These are phyloP conservation scores for Acanthoscelides obtectus DNA, from an alignment of 2,888 invertebrate species.

Conservation along the genomic window DNA sequence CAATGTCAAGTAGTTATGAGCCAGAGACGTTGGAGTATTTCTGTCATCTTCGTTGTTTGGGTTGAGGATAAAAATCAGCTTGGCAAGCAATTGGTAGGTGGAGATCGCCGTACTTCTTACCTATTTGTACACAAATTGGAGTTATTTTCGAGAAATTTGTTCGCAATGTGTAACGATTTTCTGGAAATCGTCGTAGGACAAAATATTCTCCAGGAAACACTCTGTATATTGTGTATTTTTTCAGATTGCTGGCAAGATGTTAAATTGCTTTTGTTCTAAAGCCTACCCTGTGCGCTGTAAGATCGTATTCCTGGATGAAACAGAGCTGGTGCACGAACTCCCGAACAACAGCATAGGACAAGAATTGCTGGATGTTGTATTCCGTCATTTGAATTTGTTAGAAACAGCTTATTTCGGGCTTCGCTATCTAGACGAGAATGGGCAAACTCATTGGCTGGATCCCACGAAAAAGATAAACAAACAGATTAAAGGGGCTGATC, in stretches of 20 bases:
- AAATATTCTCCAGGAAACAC: no score
- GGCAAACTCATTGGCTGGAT: slow-evolving; percentile 97
- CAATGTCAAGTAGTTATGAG: no score
- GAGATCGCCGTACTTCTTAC: no score
- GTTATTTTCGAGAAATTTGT: no score
- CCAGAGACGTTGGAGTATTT: no score
- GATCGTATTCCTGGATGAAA: slow-evolving; percentile 84
- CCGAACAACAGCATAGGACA: slow-evolving; percentile 90
- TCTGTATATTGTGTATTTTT: not conserved
- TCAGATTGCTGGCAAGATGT: slow-evolving; percentile 16
- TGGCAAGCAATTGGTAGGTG: no score
- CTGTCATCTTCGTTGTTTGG: no score
- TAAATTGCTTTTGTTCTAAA: slow-evolving; percentile 47
- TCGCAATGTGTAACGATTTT: no score
- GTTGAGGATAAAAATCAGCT: no score
- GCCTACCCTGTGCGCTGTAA: slow-evolving; percentile 56
- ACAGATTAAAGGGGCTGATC: slow-evolving; percentile 68
- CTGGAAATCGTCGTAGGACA: no score
- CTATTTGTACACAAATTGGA: no score
- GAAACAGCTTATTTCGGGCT: slow-evolving; percentile 97
- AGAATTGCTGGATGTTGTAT: slow-evolving; percentile 85
- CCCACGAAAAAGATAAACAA: slow-evolving; percentile 82
- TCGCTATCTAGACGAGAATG: slow-evolving; percentile 86
- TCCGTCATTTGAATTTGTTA: slow-evolving; percentile 85
- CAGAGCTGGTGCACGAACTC: slow-evolving; percentile 82